Conservation (phyloP, 2,113 vertebrate genomes). For the Martes martes region DNA sequence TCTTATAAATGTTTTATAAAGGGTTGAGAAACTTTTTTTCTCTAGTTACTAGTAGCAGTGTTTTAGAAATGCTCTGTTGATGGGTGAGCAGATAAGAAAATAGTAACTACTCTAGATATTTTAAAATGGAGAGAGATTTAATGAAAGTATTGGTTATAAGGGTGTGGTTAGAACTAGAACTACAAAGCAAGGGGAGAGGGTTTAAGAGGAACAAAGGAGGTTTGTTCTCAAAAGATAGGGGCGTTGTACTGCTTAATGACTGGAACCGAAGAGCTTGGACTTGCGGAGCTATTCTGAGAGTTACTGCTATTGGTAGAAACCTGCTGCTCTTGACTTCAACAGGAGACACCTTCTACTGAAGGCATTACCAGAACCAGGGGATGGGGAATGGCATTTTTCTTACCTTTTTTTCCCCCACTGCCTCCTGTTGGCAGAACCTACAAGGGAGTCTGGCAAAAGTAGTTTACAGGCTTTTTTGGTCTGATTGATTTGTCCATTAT, state of each 20-base stretch:
- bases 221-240: not conserved
- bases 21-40: not conserved
- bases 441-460: not conserved
- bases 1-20: not conserved
- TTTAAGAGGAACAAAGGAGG: not conserved
- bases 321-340: not conserved
- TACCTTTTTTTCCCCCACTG: fast-evolving
- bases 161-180: not conserved
- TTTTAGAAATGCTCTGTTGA: not conserved
- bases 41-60: not conserved
- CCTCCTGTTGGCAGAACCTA: not conserved
- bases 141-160: not conserved
- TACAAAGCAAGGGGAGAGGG: not conserved
- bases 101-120: not conserved
- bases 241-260: not conserved
- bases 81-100: not conserved
- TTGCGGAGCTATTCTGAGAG: not conserved
- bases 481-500: not conserved
- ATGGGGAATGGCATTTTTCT: not conserved
- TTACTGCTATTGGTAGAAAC: not conserved
- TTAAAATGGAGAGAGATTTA: not conserved
- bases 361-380: not conserved
- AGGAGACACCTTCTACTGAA: not conserved
- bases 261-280: not conserved
- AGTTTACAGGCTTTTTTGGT: not conserved